A percentile compares a stretch with the other conserved stretches of the same genome.
Conservation (phyloP, 2,888 invertebrate species). For the Therioaphis trifolii region DNA sequence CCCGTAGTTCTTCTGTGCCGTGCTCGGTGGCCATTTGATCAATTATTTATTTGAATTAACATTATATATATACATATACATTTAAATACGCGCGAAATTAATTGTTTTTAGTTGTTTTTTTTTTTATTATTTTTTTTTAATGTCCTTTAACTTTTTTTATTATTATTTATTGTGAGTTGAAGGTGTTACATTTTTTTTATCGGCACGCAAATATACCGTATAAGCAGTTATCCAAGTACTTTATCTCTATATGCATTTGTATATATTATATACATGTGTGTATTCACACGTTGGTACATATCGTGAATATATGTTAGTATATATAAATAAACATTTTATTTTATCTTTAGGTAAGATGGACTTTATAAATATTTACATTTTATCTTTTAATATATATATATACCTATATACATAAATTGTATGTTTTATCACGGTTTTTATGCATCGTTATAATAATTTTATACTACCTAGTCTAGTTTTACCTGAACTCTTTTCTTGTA, state of each 20-base stretch:
- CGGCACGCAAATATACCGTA: background rate
- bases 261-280: background rate
- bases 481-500: background rate
- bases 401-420: background rate
- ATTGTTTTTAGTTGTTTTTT: no score
- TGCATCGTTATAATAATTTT: background rate
- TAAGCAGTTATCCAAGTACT: background rate
- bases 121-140: background rate
- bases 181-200: background rate
- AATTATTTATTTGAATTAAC: background rate
- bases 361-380: slow-evolving; percentile 12
- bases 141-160: background rate
- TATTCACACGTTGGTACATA: background rate
- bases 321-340: background rate
- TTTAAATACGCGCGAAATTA: no score
- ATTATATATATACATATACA: background rate
- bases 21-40: slow-evolving; percentile 64
- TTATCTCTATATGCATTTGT: background rate
- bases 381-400: background rate
- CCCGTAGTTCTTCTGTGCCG: slow-evolving; percentile 67
- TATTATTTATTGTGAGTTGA: background rate
- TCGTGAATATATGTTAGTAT: background rate
- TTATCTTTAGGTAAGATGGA: slow-evolving; percentile 4
- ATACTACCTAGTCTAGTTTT: slow-evolving; percentile 1
- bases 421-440: background rate